Evolutionary conservation across 1,140 invertebrate genomes (phyloP).

Genomic region (Oncopeltus fasciatus): DNA sequence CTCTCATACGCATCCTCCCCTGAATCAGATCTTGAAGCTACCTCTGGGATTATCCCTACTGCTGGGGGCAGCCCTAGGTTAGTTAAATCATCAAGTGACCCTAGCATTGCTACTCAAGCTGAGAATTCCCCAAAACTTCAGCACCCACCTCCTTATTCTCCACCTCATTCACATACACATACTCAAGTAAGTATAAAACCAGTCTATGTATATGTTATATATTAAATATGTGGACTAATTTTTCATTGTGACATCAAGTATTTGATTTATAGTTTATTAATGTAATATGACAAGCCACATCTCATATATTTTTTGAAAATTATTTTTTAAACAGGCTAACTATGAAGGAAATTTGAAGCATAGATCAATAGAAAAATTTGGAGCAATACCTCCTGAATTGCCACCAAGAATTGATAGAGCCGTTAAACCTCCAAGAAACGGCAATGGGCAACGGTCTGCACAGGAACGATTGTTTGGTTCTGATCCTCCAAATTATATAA

Average conservation of each 20-base stretch:
- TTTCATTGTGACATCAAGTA: no score
- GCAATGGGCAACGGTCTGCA: constrained; percentile 28
- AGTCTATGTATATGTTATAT: no score
- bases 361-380: constrained; percentile 21
- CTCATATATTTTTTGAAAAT: constrained; percentile 1
- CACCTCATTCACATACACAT: constrained; percentile 18
- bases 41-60: constrained; percentile 49
- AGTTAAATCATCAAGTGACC: constrained; percentile 73
- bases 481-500: constrained; percentile 40
- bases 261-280: no score
- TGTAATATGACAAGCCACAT: no score
- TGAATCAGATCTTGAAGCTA: constrained; percentile 83
- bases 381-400: constrained; percentile 47
- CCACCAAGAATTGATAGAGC: constrained; percentile 69
- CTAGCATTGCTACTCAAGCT: constrained; percentile 59
- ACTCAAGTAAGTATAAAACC: constrained; percentile 25
- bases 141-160: constrained; percentile 48
- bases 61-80: constrained; percentile 42
- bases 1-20: constrained; percentile 90
- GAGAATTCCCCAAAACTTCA: constrained; percentile 27
- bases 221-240: no score
- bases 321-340: constrained; percentile 22
- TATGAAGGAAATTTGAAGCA: constrained; percentile 25
- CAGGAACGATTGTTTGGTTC: constrained; percentile 46
- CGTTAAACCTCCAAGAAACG: constrained; percentile 45